A percentile compares a stretch with the other conserved stretches of the same genome.
Conservation (phyloP, 2,797 vertebrate genomes). For the Danio choprae region DNA sequence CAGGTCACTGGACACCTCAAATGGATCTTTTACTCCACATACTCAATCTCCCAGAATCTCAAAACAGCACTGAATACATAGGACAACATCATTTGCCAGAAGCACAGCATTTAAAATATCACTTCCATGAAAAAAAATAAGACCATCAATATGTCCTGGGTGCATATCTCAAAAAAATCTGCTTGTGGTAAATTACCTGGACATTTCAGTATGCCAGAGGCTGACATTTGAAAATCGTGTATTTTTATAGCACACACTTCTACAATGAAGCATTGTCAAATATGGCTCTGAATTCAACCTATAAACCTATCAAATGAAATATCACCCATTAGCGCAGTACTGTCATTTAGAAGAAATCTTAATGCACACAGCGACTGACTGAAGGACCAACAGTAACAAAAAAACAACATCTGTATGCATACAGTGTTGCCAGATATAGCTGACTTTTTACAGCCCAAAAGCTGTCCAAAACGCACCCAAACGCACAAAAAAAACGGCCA, state of each 20-base stretch:
- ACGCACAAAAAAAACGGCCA: too few species aligned
- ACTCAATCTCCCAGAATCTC: not conserved
- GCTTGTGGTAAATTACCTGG: too few species aligned
- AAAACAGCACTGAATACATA: not conserved
- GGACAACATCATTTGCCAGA: not conserved
- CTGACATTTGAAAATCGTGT: too few species aligned
- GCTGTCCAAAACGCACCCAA: too few species aligned
- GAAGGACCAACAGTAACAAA: not conserved
- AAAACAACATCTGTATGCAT: not conserved
- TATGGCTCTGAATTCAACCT: too few species aligned
- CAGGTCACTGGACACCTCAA: not conserved
- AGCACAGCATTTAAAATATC: not conserved
- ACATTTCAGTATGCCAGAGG: too few species aligned
- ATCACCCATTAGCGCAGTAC: not conserved
- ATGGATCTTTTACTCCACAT: not conserved
- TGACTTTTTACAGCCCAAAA: too few species aligned
- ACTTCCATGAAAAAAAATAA: not conserved
- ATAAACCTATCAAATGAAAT: not conserved
- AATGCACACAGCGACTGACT: not conserved
- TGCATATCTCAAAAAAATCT: not conserved
- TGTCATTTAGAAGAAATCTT: not conserved
- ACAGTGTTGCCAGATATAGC: too few species aligned
- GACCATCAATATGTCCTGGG: not conserved
- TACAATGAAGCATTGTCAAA: too few species aligned
- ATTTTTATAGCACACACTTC: too few species aligned